Base-by-base conservation (phyloP, 2,888 invertebrate genomes). In the Agrilus mali region DNA sequence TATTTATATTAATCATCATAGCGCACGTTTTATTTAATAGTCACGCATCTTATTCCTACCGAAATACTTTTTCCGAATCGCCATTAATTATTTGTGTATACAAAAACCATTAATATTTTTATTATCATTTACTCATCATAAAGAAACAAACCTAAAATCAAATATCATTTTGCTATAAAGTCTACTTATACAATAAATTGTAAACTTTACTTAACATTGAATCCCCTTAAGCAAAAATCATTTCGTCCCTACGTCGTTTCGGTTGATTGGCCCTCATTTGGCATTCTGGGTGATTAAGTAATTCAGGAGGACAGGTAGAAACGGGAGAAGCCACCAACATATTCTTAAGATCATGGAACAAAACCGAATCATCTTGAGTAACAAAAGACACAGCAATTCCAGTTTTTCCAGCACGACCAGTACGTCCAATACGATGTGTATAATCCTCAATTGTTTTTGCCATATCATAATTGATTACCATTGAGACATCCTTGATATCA, bases 381-480 rank as follows among this genome's bases (percentile, higher is more conserved):
- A 93, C 80, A 70, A 99, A 97, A 12, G 93, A 87, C 50, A 98
- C 84, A 14, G 98, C 96, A 55, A 87, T 80, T 69, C 98, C 98
- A 56, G 84, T 86, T 68, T 98, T 98, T 39, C 98, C 98, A 1
- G 97, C 98, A 71, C 98, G 89, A 58, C 97, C 98, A 0, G 96
- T 98, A 73, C 97, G 83, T 65, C 97, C 98, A 60, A 98, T 97
- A 74, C 98, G 86, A 82, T 95, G 92, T 1, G 93, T 92, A 59
- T 93, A 93, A 68, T 92, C 92, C 75, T 99, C 98, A 59, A 99
- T 97, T 14, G 86, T 82, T 68, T 98, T 98, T 0, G 98, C 96
- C 98, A 99, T 99, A 63, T 99, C 98, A 59, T 99, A 99, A 67
- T 99, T 99, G 57, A 99, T 92, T 49, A 99, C 98, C 69, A 98